Evolutionary conservation across 2,797 vertebrate genomes (phyloP).

Genomic region (Etheostoma perlongum): DNA sequence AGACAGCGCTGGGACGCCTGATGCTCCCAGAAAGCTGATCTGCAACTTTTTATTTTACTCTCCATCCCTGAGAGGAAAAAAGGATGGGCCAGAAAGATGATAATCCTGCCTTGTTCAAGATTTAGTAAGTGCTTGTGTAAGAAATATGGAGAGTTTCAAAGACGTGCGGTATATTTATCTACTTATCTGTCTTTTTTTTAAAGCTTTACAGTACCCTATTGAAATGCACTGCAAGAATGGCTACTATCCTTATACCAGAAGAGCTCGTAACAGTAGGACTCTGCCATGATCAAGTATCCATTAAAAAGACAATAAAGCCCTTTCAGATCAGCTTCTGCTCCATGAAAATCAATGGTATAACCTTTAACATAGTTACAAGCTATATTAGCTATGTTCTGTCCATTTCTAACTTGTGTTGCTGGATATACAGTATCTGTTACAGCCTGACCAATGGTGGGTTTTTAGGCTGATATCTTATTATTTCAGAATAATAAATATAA

Average conservation of each 20-base stretch:
- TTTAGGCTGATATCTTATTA: not conserved
- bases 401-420: slow-evolving; percentile 16
- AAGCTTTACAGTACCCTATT: slow-evolving; percentile 9
- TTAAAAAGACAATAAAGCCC: slow-evolving; percentile 32
- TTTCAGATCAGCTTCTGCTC: slow-evolving; percentile 22
- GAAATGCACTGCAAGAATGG: slow-evolving; percentile 4
- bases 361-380: slow-evolving; percentile 14
- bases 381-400: not conserved
- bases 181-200: slow-evolving; percentile 16
- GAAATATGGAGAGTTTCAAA: slow-evolving; percentile 17
- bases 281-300: slow-evolving; percentile 24
- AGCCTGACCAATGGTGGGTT: not conserved
- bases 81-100: slow-evolving; percentile 45
- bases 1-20: slow-evolving; percentile 51
- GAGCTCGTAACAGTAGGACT: slow-evolving; percentile 20
- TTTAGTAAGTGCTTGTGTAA: slow-evolving; percentile 41
- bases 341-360: slow-evolving; percentile 28
- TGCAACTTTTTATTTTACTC: slow-evolving; percentile 49
- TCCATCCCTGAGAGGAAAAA: slow-evolving; percentile 34
- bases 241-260: slow-evolving; percentile 13
- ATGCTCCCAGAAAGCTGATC: slow-evolving; percentile 53
- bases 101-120: slow-evolving; percentile 19
- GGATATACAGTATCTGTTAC: not conserved
- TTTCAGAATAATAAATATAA: not conserved
- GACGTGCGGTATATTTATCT: slow-evolving; percentile 39